Evolutionary conservation across 2,888 invertebrate genomes (phyloP).

Genomic region (Miltochrista miniata): DNA sequence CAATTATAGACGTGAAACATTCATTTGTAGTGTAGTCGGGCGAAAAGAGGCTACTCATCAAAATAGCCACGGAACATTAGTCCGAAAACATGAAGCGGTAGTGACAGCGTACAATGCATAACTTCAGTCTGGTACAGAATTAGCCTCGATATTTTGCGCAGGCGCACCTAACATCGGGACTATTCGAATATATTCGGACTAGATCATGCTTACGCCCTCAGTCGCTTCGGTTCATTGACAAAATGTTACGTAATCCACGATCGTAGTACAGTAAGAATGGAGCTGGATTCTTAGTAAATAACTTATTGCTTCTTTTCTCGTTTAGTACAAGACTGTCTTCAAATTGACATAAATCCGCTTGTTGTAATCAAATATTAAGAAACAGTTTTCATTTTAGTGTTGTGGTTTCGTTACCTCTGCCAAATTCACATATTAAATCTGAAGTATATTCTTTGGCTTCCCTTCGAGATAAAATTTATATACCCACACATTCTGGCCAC

Average conservation of each 20-base stretch:
- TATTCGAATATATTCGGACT: slow-evolving; percentile 43
- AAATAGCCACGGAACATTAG: slow-evolving; percentile 54
- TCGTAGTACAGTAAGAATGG: slow-evolving; percentile 4
- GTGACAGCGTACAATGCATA: slow-evolving; percentile 73
- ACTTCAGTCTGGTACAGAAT: slow-evolving; percentile 69
- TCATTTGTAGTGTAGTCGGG: not conserved
- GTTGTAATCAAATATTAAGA: too few relatives aligned
- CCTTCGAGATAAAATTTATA: not conserved
- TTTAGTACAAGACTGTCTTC: not conserved
- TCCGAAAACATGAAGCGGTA: slow-evolving; percentile 67
- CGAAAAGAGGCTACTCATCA: slow-evolving; percentile 52
- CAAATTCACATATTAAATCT: too few relatives aligned
- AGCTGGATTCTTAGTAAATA: not conserved
- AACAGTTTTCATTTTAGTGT: too few relatives aligned
- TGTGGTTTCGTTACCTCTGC: too few relatives aligned
- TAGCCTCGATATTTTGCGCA: slow-evolving; percentile 72
- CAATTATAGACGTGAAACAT: too few relatives aligned
- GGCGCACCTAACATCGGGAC: slow-evolving; percentile 35
- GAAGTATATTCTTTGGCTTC: too few relatives aligned
- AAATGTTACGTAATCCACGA: slow-evolving; percentile 35
- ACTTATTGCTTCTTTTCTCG: not conserved
- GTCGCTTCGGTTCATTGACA: slow-evolving; percentile 47
- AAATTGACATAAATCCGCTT: too few relatives aligned
- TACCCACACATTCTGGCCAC: too few relatives aligned
- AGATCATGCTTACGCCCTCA: slow-evolving; percentile 53